Base-by-base conservation (phyloP, 1,140 invertebrate species). In the Diorhabda elongata region DNA sequence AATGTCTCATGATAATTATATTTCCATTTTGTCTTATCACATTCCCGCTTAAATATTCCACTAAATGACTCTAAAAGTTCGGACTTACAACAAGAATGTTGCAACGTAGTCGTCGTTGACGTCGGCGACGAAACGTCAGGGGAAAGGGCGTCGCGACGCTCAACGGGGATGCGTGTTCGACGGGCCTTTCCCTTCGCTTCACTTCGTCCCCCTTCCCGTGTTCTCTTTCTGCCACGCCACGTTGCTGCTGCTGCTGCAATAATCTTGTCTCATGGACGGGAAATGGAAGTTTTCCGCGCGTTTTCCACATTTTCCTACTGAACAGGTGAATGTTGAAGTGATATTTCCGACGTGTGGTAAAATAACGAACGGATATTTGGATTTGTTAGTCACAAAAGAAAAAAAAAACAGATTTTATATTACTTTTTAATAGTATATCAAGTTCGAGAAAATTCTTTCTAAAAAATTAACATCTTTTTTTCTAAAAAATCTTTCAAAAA, bases 221-320 rank as follows among this genome's bases (percentile, higher is more conserved):
- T 52, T 52, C 47, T 52, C 47, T 52, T n/a, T 8, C 47, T 52
- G 47, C 47, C n/a, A 52, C 3, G 47, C 47, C 47, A 52, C 47
- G n/a, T 52, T 52, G 47, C 26, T 26, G 26, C 26, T 11, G 11
- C 47, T 52, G 47, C 47, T 52, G 47, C 47, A 52, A 52, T 52
- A 52, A 52, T 52, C 47, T 52, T 52, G 47, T 52, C 47, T 52
- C 47, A 52, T 52, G 47, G 47, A 52, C 47, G 47, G 47, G 47
- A 52, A 52, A 52, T 52, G 47, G 47, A 52, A 52, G 3, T 52
- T 52, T 52, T 52, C 47, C 47, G 47, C 47, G 47, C 47, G 47
- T n/a, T 52, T 52, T 52, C 47, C 47, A 52, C 47, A n/a, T 52
- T 52, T 52, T 52, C 47, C 47, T 52, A 52, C n/a, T 52, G 47